A percentile compares a stretch with the other conserved stretches of the same genome.
Evolutionary conservation across 2,113 vertebrate species (phyloP).

Genomic region (Daubentonia madagascariensis): DNA sequence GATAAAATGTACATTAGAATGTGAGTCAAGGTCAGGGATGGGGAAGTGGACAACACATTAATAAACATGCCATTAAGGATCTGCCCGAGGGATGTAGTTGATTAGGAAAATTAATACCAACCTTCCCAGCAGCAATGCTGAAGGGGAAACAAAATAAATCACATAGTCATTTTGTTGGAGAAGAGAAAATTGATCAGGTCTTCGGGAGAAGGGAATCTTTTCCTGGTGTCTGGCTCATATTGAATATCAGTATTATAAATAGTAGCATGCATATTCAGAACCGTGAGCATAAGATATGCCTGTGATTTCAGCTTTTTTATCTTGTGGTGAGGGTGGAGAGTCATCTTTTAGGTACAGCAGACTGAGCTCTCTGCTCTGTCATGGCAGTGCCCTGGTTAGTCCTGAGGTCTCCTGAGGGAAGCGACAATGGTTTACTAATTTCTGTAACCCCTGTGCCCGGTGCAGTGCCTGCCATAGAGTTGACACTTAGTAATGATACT

Average conservation of each 20-base stretch:
- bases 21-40: neutral
- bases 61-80: neutral
- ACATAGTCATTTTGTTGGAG: neutral
- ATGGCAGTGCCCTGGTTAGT: neutral
- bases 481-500: neutral
- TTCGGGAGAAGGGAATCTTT: neutral
- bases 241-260: neutral
- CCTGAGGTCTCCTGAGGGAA: neutral
- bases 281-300: neutral
- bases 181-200: neutral
- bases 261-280: neutral
- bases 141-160: conserved; percentile 28
- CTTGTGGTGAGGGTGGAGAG: neutral
- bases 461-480: too few species aligned
- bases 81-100: neutral
- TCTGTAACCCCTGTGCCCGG: neutral
- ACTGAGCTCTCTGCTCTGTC: neutral
- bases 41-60: neutral
- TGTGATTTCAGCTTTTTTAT: neutral
- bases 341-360: neutral
- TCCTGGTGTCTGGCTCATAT: neutral
- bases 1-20: neutral
- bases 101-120: neutral
- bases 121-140: neutral
- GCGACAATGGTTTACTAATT: neutral